These are phyloP conservation scores for Spermophilus dauricus DNA, from an alignment of 2,113 vertebrate genomes.

Conservation along the genomic window DNA sequence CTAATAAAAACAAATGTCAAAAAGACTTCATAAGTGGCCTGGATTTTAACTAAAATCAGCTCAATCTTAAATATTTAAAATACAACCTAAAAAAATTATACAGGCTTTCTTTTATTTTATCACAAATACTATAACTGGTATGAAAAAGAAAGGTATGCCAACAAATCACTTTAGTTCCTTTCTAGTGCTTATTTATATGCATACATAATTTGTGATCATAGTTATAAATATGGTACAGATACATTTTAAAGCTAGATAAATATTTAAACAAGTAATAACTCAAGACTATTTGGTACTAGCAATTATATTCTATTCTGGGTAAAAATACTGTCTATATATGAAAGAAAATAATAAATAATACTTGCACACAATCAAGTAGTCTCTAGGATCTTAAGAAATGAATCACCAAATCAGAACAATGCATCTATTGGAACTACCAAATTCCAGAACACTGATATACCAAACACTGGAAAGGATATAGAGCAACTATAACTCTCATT, in stretches of 20 bases:
- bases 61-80: conserved; percentile 49
- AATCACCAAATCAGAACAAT: conserved; percentile 51
- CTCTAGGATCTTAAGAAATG: conserved; percentile 49
- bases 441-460: not conserved
- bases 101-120: not conserved
- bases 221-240: not conserved
- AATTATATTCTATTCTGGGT: conserved; percentile 46
- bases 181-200: not conserved
- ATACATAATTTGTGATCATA: conserved; percentile 3
- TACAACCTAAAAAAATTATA: conserved; percentile 3
- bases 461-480: not conserved
- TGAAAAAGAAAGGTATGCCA: not conserved
- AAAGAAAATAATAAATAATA: conserved; percentile 42
- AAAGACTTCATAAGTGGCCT: conserved; percentile 47
- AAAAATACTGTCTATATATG: not conserved
- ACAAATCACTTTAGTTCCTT: conserved; percentile 24
- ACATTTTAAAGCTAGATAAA: conserved; percentile 48
- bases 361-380: not conserved
- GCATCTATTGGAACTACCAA: not conserved
- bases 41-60: conserved; percentile 8
- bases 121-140: conserved; percentile 36
- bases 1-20: conserved; percentile 53
- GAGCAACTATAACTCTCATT: not conserved
- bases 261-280: conserved; percentile 35
- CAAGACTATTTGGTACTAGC: not conserved